phyloP scores from a whole-genome alignment of 2,888 invertebrate species.

The Brachypterus glaber region DNA sequence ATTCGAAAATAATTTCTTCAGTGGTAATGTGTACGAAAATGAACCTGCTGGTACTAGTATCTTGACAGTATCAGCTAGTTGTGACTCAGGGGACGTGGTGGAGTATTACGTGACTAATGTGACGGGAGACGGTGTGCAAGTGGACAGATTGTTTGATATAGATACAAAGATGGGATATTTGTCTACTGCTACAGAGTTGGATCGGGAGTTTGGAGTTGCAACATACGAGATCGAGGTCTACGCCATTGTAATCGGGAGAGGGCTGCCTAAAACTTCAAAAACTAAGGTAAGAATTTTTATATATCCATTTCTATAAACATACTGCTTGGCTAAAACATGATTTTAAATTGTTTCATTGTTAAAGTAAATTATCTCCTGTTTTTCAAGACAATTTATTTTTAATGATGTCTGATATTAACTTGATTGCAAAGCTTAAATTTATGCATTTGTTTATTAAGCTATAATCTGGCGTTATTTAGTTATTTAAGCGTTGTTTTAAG shows the following conservation, averaged over 20 bases:
- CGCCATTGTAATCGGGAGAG: slow-evolving; percentile 64
- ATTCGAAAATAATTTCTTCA: slow-evolving; percentile 55
- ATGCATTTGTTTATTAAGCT: too few species aligned
- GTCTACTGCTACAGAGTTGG: slow-evolving; percentile 73
- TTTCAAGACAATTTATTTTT: too few species aligned
- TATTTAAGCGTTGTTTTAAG: too few species aligned
- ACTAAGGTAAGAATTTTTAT: slow-evolving; percentile 80
- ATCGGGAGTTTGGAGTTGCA: slow-evolving; percentile 74
- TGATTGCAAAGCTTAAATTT: too few species aligned
- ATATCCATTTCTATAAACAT: too few species aligned
- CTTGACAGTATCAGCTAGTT: slow-evolving; percentile 66
- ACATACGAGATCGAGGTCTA: slow-evolving; percentile 78
- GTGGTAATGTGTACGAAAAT: slow-evolving; percentile 80
- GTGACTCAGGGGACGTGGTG: slow-evolving; percentile 58
- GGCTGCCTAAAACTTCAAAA: slow-evolving; percentile 62
- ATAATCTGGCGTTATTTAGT: too few species aligned
- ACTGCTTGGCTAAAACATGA: too few species aligned
- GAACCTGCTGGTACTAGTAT: slow-evolving; percentile 80
- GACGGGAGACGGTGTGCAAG: slow-evolving; percentile 63
- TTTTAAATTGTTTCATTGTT: too few species aligned
- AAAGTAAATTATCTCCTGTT: too few species aligned
- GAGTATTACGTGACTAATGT: slow-evolving; percentile 89
- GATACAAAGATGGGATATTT: slow-evolving; percentile 82
- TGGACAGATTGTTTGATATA: slow-evolving; percentile 84
- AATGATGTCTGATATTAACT: too few species aligned